These are phyloP conservation scores for Nomia melanderi DNA, from an alignment of 1,140 invertebrate genomes.

Conservation along the genomic window DNA sequence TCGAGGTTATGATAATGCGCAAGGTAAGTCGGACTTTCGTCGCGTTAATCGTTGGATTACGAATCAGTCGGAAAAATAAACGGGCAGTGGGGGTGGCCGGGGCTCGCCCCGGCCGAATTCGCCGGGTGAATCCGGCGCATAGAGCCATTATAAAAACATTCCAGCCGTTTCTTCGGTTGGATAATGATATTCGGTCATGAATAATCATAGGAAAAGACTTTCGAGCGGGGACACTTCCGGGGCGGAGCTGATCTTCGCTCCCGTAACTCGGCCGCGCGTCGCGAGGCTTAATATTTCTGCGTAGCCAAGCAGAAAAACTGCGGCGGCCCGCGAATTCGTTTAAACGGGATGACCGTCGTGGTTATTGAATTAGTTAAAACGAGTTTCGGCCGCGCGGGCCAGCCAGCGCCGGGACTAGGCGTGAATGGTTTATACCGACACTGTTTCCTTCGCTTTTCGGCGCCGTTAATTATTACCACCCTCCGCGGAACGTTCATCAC, in stretches of 20 bases:
- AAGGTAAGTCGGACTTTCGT: conserved; percentile 51
- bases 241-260: conserved; percentile 20
- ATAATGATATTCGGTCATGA: conserved; percentile 42
- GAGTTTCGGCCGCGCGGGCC: not conserved
- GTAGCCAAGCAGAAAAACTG: conserved; percentile 13
- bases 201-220: conserved; percentile 39
- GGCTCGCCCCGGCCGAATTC: conserved; percentile 17
- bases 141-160: conserved; percentile 36
- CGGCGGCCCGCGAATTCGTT: conserved; percentile 1
- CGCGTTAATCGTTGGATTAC: conserved; percentile 17
- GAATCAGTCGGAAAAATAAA: conserved; percentile 26
- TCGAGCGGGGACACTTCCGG: not conserved
- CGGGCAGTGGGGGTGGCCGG: not conserved
- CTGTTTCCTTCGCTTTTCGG: not conserved
- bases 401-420: not conserved
- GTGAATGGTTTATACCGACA: not conserved
- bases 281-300: conserved; percentile 30
- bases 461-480: not conserved
- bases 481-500: not conserved
- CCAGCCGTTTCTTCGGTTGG: conserved; percentile 26
- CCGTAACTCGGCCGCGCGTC: conserved; percentile 23
- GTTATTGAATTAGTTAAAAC: conserved; percentile 1
- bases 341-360: not conserved
- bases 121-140: not conserved
- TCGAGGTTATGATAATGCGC: not conserved